Base-by-base conservation (phyloP, 2,797 vertebrate species). In the Acanthopagrus latus region DNA sequence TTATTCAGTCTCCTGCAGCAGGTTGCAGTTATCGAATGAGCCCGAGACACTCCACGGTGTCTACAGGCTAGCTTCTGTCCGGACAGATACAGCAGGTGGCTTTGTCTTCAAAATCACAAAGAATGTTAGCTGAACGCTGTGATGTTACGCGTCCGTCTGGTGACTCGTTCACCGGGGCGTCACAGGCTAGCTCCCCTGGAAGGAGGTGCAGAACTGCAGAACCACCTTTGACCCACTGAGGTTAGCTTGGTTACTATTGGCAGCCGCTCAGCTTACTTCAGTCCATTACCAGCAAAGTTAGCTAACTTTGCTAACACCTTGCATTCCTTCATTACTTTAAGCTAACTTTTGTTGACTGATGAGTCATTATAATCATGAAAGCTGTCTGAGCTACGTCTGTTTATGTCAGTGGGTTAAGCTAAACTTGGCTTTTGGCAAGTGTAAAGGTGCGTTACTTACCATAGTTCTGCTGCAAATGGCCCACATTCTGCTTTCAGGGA, bases 401-500 rank as follows among this genome's bases (percentile, higher is more conserved):
- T 38, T 9, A 8, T 38, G 8, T 38, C 33, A 38, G 43, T 14
- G 3, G 14, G 43, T 14, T 13, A 13, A 44, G 43, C 11, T 43
- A 33, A n/a, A 43, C 2, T n/a, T 62, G 43, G 18, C 51, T 60
- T 6, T 5, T 12, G 12, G 1, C 18, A 14, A 21, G 2, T 12
- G 12, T 50, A 59, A 55, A 63, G 17, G n/a, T 10, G 23, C 20
- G 18, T 20, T 80, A 94, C 97, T 96, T 68, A 98, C 97, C 96
- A 93, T 87, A 5, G 90, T 94, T 91, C 94, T 96, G 77, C 93
- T 93, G 50, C 95, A 89, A 76, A 95, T 90, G 64, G 94, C 91
- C 90, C 97, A 94, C 96, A 98, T 97, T 66, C 13, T 92, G 82
- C 23, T 11, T 55, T 52, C 59, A 47, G 3, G 79, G 76, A 78